Evolutionary conservation across 2,113 vertebrate genomes (phyloP).

Genomic region (Sebastes fasciatus): DNA sequence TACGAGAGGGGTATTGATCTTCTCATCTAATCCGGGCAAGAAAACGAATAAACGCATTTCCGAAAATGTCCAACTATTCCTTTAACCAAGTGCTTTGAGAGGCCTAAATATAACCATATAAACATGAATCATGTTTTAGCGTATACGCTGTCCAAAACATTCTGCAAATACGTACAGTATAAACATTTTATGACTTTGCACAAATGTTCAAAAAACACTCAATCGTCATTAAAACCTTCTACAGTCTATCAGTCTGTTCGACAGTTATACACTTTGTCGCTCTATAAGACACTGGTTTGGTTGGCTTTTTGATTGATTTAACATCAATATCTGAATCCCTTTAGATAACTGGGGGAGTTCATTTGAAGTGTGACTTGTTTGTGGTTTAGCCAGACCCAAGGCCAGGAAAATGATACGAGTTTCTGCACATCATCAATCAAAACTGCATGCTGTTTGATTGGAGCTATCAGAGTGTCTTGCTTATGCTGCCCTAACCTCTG

Average conservation of each 20-base stretch:
- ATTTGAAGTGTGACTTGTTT: slow-evolving; percentile 19
- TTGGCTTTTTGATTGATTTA: slow-evolving; percentile 32
- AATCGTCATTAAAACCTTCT: background rate
- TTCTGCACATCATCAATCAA: slow-evolving; percentile 47
- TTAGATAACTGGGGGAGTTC: slow-evolving; percentile 1
- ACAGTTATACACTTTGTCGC: background rate
- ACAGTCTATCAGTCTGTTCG: background rate
- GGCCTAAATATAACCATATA: background rate
- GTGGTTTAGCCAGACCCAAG: slow-evolving; percentile 29
- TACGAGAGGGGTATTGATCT: background rate
- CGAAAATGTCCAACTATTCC: background rate
- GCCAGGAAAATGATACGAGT: slow-evolving; percentile 12
- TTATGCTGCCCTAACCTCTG: slow-evolving; percentile 35
- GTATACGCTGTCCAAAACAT: background rate
- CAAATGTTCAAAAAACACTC: background rate
- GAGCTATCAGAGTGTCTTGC: slow-evolving; percentile 20
- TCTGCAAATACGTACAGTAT: background rate
- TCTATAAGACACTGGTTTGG: slow-evolving; percentile 10
- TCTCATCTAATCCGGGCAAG: background rate
- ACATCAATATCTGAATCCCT: background rate
- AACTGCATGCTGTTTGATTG: slow-evolving; percentile 34
- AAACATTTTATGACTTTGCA: background rate
- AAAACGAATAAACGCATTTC: background rate
- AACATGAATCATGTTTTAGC: background rate
- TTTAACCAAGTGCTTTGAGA: background rate